Evolutionary conservation across 2,888 invertebrate species (phyloP).

Genomic region (Rhaphigaster nebulosa): DNA sequence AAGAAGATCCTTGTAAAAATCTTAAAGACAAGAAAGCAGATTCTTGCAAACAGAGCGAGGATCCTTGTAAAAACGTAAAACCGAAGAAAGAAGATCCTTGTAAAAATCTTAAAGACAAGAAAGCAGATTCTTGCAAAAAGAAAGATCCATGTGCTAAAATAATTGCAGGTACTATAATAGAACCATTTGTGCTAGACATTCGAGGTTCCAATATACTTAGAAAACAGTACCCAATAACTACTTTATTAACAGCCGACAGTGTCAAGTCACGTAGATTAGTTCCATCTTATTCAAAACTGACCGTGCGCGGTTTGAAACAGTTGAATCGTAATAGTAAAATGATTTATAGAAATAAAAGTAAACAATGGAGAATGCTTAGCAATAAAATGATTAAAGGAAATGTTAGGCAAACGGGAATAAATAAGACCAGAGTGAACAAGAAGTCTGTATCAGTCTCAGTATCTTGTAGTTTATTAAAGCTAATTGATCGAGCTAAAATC

Average conservation of each 20-base stretch:
- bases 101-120: neutral
- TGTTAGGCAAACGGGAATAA: neutral
- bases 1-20: constrained; percentile 44
- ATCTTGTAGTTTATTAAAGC: neutral
- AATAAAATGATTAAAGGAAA: neutral
- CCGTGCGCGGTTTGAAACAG: neutral
- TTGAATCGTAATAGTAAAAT: neutral
- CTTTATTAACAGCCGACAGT: neutral
- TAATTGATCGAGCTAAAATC: neutral
- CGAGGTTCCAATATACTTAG: neutral
- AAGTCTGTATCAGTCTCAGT: neutral
- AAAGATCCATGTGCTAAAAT: constrained; percentile 49
- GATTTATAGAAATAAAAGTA: neutral
- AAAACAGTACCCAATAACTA: neutral
- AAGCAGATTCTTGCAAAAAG: neutral
- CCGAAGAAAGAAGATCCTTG: constrained; percentile 32
- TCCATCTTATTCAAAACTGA: neutral
- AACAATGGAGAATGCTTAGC: neutral
- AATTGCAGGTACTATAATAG: neutral
- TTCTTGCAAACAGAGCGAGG: neutral
- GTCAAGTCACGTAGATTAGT: neutral
- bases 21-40: neutral
- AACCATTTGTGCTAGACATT: neutral
- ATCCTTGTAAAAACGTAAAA: constrained; percentile 46
- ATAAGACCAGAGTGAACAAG: neutral